phyloP scores from a whole-genome alignment of 2,888 invertebrate species.

The Nomada ruficornis region DNA sequence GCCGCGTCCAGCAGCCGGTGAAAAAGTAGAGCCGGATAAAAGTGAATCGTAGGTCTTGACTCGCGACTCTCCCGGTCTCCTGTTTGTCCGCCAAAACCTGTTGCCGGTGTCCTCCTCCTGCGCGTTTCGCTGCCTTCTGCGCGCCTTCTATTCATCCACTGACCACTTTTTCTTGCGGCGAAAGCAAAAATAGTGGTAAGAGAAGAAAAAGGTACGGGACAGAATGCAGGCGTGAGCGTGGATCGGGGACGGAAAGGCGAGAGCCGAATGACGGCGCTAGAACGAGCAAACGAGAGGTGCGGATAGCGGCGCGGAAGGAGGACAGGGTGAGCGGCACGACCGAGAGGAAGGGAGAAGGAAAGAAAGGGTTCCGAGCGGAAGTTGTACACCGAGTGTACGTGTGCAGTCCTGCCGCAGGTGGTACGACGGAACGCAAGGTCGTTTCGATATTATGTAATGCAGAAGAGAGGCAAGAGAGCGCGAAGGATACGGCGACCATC shows the following conservation, averaged over 20 bases:
- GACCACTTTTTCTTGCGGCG: slow-evolving; percentile 54
- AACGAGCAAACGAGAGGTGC: neutral
- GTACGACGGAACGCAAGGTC: slow-evolving; percentile 73
- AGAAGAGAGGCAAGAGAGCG: slow-evolving; percentile 54
- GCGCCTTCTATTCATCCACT: slow-evolving; percentile 51
- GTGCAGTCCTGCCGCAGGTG: slow-evolving; percentile 63
- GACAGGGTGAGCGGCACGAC: neutral
- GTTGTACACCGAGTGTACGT: slow-evolving; percentile 56
- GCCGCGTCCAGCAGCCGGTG: slow-evolving; percentile 17
- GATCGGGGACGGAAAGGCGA: slow-evolving; percentile 11
- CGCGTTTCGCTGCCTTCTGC: slow-evolving; percentile 28
- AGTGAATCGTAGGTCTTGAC: slow-evolving; percentile 64
- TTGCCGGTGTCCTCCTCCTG: slow-evolving; percentile 60
- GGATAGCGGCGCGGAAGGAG: neutral
- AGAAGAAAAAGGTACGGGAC: slow-evolving; percentile 40
- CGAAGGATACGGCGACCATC: slow-evolving; percentile 58
- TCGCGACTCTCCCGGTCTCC: slow-evolving; percentile 53
- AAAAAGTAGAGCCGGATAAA: slow-evolving; percentile 48
- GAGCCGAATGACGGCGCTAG: neutral
- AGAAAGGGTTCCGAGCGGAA: slow-evolving; percentile 58
- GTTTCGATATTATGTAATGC: slow-evolving; percentile 74
- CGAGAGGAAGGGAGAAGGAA: neutral
- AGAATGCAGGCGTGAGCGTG: slow-evolving; percentile 25
- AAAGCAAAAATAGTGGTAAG: slow-evolving; percentile 62
- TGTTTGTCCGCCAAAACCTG: slow-evolving; percentile 66